Base-by-base conservation (phyloP, 35 echinoderm and acorn worm genomes). In the Stichopus chloronotus region DNA sequence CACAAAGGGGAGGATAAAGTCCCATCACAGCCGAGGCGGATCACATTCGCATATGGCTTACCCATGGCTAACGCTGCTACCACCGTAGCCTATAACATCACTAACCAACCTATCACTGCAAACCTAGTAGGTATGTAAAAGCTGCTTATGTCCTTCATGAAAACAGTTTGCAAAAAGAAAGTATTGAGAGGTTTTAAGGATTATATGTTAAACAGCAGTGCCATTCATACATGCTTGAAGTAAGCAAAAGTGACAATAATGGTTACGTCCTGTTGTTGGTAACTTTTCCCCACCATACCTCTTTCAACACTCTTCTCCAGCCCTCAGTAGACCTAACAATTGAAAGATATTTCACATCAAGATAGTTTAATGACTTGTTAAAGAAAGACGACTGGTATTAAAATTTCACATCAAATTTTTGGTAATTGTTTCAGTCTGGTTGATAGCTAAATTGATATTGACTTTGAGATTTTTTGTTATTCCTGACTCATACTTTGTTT, bases 41-140 rank as follows among this genome's bases (percentile, higher is more conserved):
- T 79, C 76, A 92, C 94, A 56, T 95, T 94, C 63, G 91, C 94
- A 77, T 94, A 95, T 91, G 96, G 87, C 74, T 91, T 78, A 78
- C 58, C 90, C 69, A 91, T 81, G 30, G 81, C 91, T 83, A 86
- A 94, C 71, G 86, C 92, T 87, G 82, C 86, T 92, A 65, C 91
- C 78, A 92, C 88, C 78, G 91, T 80, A 81, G 78, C 72, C 87
- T 81, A 76, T 89, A 93, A 93, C 84, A 93, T 63, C 82, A 94
- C 86, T 89, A 94, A 88, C 87, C 72, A 78, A 88, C 87, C 87
- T 89, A 23, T 89, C 87, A 89, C 87, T 89, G 23, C 87, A 16
- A 89, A 20, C 59, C 30, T 91, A 91, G 90, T 91, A 91, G 65
- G 87, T 89, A 71, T 87, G 56, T n/a, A 24, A 61, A n/a, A 79